phyloP scores from a whole-genome alignment of 2,797 vertebrate genomes.

The Protonibea diacanthus region DNA sequence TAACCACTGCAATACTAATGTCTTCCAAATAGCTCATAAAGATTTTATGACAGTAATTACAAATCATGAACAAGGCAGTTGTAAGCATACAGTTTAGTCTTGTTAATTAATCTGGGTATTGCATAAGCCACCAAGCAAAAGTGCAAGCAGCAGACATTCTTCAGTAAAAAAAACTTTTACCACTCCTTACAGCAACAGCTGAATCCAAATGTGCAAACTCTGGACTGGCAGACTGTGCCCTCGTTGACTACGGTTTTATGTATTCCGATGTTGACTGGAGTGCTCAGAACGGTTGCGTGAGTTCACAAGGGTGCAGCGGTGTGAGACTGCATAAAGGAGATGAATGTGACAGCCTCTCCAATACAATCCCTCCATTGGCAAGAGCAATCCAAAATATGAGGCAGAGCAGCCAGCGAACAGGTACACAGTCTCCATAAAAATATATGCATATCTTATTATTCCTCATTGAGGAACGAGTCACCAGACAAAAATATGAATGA shows the following conservation, averaged over 20 bases:
- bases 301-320: constrained; percentile 46
- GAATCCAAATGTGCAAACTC: constrained; percentile 50
- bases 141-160: constrained; percentile 5
- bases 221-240: constrained; percentile 37
- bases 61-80: not conserved
- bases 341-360: constrained; percentile 48
- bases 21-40: not conserved
- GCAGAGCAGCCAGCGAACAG: constrained; percentile 16
- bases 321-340: constrained; percentile 47
- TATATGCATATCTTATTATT: constrained; percentile 8
- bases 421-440: constrained; percentile 4
- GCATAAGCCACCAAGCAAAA: not conserved
- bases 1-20: no score
- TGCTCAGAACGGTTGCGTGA: constrained; percentile 47
- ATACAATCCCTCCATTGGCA: constrained; percentile 15
- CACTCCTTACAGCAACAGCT: constrained; percentile 23
- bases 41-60: not conserved
- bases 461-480: not conserved
- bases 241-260: constrained; percentile 28
- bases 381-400: constrained; percentile 8
- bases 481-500: not conserved
- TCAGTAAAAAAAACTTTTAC: constrained; percentile 3
- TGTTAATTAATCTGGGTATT: not conserved
- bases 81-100: not conserved
- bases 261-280: constrained; percentile 64